Percentiles rank a stretch among this genome's conserved stretches.
Conservation (phyloP, 2,888 invertebrate species). For the Drosophila borborema region DNA sequence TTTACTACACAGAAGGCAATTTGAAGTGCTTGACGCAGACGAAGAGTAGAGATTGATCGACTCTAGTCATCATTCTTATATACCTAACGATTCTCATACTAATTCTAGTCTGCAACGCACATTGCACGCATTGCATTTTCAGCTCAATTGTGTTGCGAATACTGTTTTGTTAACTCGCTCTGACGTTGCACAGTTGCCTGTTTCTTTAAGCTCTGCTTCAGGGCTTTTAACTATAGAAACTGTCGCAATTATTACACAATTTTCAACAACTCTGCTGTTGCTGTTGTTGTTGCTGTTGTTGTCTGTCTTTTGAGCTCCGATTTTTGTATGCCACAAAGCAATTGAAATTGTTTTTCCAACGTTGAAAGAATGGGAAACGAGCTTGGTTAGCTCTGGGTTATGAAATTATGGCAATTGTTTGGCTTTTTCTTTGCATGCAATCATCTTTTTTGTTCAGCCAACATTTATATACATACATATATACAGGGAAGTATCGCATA, state of each 20-base stretch:
- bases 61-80: not conserved
- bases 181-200: slow-evolving; percentile 17
- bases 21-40: not conserved
- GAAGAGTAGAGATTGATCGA: not conserved
- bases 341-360: slow-evolving; percentile 62
- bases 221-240: slow-evolving; percentile 54
- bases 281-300: slow-evolving; percentile 28
- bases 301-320: slow-evolving; percentile 31
- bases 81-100: not conserved
- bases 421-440: slow-evolving; percentile 52
- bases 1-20: not conserved
- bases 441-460: slow-evolving; percentile 29
- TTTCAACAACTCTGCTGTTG: slow-evolving; percentile 28
- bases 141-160: slow-evolving; percentile 31
- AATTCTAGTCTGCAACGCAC: not conserved
- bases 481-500: slow-evolving; percentile 51
- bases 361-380: slow-evolving; percentile 63
- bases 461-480: not conserved
- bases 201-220: slow-evolving; percentile 31
- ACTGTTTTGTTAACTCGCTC: slow-evolving; percentile 24
- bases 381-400: slow-evolving; percentile 62
- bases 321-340: slow-evolving; percentile 54
- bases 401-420: slow-evolving; percentile 74
- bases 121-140: not conserved
- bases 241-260: slow-evolving; percentile 76